Evolutionary conservation across 2,888 invertebrate genomes (phyloP), one percentile per base, ranked within the genome.

Genomic region (Blastobasis lacticolella): DNA sequence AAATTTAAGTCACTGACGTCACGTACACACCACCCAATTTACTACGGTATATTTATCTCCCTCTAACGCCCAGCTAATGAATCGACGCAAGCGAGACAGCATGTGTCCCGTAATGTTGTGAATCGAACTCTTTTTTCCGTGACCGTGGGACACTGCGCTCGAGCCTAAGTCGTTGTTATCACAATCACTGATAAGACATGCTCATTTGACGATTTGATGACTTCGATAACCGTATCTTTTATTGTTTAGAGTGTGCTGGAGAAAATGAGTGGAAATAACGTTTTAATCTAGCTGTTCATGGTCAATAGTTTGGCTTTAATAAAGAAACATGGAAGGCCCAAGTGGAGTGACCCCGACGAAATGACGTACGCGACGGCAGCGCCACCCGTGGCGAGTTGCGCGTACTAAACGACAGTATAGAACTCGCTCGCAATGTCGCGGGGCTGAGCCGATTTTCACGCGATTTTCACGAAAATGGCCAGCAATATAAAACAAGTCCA

Each of bases 401-500:
- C 45, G 53, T 44, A 56, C 55, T 48, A 53, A 37, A 8, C 64
- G 65, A 65, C 81, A 85, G 88, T 84, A 78, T 77, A 73, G 69
- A 71, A 77, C 77, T 74, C 75, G 73, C 75, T 78, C 75, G 78
- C 70, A 71, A 66, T 68, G 67, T 66, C 62, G 72, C 73, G 74
- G 67, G 74, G 71, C 71, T 60, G 68, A 71, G 71, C 69, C 62
- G 64, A 65, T 70, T 68, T 71, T 72, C 63, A 65, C 71, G 73
- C 73, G 73, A 68, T 77, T 73, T 72, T 71, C 71, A 69, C 76
- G 72, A 88, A 81, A 83, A 88, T 89, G 88, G 88, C 85, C 67
- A 81, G 69, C 76, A 83, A 78, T 75, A 83, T 81, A 67, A 80
- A 82, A 71, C 82, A 84, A 66, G 76, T 77, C 71, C 81, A 79